Conservation (phyloP, 2,113 vertebrate species). For the Mellivora capensis region DNA sequence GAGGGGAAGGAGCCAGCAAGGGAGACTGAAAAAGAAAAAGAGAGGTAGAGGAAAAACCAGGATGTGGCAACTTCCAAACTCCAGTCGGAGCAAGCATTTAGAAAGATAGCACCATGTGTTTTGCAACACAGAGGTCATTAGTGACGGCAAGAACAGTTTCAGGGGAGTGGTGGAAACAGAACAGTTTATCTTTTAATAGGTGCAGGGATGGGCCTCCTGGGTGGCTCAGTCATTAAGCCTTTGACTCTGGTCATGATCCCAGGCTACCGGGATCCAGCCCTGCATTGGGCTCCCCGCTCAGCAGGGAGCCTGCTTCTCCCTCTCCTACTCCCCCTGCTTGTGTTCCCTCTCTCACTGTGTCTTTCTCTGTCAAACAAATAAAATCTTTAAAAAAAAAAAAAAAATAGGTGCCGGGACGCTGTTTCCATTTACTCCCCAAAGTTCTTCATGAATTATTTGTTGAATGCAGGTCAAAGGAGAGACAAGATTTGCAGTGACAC, state of each 20-base stretch:
- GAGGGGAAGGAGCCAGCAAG: background rate
- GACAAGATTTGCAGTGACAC: slow-evolving; percentile 56
- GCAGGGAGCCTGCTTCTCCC: too few relatives aligned
- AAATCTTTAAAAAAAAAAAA: too few relatives aligned
- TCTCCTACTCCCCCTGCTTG: too few relatives aligned
- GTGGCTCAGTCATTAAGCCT: too few relatives aligned
- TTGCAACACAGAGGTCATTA: background rate
- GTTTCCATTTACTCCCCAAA: background rate
- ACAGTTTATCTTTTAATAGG: background rate
- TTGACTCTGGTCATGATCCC: too few relatives aligned
- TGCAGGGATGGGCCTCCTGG: background rate
- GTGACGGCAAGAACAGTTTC: background rate
- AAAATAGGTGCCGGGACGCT: background rate
- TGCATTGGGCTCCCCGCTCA: too few relatives aligned
- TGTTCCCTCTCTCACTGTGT: too few relatives aligned
- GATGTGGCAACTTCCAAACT: background rate
- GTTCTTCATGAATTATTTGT: slow-evolving; percentile 18
- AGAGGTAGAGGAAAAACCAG: background rate
- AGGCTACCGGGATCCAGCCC: too few relatives aligned
- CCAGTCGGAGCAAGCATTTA: background rate
- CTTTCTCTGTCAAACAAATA: too few relatives aligned
- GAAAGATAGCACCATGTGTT: background rate
- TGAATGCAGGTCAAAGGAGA: slow-evolving; percentile 9
- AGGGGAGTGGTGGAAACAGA: background rate
- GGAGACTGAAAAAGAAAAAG: background rate